A percentile compares a stretch with the other conserved stretches of the same genome.
phyloP scores from a whole-genome alignment of 2,888 invertebrate species.

The Alloplasta piceator region DNA sequence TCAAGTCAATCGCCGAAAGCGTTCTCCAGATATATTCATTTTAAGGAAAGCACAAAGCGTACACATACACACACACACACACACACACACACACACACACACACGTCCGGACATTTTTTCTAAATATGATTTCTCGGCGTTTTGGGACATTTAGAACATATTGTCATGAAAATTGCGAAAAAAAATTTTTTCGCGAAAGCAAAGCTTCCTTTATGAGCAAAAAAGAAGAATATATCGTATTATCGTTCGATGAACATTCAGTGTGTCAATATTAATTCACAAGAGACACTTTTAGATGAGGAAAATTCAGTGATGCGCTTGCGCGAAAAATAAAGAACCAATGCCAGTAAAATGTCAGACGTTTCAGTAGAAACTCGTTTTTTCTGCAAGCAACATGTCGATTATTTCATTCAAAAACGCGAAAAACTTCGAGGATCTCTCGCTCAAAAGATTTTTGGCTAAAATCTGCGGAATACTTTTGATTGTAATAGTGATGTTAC shows the following conservation, averaged over 20 bases:
- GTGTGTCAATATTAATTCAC: neutral
- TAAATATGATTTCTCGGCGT: too few species aligned
- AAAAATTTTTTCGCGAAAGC: too few species aligned
- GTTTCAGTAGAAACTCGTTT: slow-evolving; percentile 39
- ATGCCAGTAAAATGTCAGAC: neutral
- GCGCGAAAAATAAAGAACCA: neutral
- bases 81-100: too few species aligned
- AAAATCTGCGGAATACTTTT: slow-evolving; percentile 49
- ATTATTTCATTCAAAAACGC: slow-evolving; percentile 2
- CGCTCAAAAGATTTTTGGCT: slow-evolving; percentile 16
- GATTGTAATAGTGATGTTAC: slow-evolving; percentile 42
- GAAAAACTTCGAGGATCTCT: neutral
- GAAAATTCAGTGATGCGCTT: neutral
- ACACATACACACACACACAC: too few species aligned
- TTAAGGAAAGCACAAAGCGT: too few species aligned
- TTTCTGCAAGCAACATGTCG: slow-evolving; percentile 46
- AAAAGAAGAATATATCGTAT: too few species aligned
- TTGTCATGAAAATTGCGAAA: too few species aligned
- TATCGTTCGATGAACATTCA: neutral
- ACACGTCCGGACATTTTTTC: too few species aligned
- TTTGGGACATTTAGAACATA: too few species aligned
- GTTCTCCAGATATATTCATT: too few species aligned
- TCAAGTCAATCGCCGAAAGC: too few species aligned
- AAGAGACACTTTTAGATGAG: neutral
- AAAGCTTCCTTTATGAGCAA: too few species aligned